Conservation (phyloP, 2,888 invertebrate species). For the Folsomia candida region DNA sequence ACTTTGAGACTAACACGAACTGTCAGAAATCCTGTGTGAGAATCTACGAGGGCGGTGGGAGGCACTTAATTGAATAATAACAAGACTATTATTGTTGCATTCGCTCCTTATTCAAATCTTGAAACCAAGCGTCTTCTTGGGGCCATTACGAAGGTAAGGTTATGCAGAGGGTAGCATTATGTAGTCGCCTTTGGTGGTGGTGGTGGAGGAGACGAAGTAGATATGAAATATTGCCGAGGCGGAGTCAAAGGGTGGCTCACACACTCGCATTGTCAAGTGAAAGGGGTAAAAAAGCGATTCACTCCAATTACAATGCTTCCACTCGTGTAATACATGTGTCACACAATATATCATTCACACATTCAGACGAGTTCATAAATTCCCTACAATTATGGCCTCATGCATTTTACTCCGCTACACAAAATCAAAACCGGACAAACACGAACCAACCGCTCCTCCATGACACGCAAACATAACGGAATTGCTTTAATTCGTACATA, state of each 20-base stretch:
- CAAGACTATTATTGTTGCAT: constrained; percentile 25
- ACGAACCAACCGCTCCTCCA: too few species aligned
- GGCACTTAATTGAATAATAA: constrained; percentile 9
- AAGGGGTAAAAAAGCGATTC: constrained; percentile 11
- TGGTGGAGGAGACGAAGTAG: constrained; percentile 34
- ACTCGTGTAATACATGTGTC: constrained; percentile 10
- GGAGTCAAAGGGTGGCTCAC: constrained; percentile 35
- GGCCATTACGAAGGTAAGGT: too few species aligned
- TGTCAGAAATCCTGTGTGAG: too few species aligned
- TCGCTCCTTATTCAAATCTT: neutral
- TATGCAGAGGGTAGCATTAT: too few species aligned
- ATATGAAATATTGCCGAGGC: constrained; percentile 41
- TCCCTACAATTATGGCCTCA: neutral
- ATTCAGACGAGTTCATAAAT: neutral
- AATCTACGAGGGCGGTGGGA: too few species aligned
- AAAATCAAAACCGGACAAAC: neutral
- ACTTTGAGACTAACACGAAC: too few species aligned
- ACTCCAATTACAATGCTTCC: constrained; percentile 15
- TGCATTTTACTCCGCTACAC: too few species aligned
- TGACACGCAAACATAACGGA: neutral
- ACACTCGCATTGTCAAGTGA: neutral
- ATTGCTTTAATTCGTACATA: too few species aligned
- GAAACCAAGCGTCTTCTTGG: too few species aligned
- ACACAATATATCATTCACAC: neutral
- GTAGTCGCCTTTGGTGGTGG: neutral